These are phyloP conservation scores for Octopus sinensis DNA, from an alignment of 1,140 invertebrate species.

Conservation along the genomic window DNA sequence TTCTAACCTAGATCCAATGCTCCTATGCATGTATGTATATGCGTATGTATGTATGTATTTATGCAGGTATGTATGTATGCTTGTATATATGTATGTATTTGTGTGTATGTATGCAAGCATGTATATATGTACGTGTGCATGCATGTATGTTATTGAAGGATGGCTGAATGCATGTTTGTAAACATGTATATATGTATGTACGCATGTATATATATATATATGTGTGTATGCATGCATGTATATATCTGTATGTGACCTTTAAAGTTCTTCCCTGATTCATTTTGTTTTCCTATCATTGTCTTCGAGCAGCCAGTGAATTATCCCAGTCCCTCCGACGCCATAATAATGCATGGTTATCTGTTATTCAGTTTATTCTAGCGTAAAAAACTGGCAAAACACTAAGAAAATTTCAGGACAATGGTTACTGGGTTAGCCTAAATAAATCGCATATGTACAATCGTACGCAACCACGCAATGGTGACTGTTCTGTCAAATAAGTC, in stretches of 20 bases:
- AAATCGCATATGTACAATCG: no score
- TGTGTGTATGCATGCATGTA: neutral
- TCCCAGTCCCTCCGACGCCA: no score
- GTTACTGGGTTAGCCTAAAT: no score
- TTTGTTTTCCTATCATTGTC: no score
- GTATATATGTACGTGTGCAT: neutral
- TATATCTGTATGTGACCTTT: neutral
- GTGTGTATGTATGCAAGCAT: neutral
- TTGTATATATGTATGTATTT: neutral
- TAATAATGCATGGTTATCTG: no score
- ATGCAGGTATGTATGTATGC: neutral
- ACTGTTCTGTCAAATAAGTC: no score
- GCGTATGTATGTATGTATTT: neutral
- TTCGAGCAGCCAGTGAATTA: no score
- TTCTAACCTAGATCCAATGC: neutral
- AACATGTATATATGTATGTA: neutral
- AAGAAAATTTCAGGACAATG: no score
- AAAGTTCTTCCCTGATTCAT: neutral
- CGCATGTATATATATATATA: constrained; percentile 6
- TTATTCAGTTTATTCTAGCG: no score
- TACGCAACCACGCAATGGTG: no score
- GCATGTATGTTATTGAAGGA: neutral
- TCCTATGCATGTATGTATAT: neutral
- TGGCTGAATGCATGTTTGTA: neutral
- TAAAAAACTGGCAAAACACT: no score